Conservation (phyloP, 2,888 invertebrate genomes). For the Monoplex corrugatus region DNA sequence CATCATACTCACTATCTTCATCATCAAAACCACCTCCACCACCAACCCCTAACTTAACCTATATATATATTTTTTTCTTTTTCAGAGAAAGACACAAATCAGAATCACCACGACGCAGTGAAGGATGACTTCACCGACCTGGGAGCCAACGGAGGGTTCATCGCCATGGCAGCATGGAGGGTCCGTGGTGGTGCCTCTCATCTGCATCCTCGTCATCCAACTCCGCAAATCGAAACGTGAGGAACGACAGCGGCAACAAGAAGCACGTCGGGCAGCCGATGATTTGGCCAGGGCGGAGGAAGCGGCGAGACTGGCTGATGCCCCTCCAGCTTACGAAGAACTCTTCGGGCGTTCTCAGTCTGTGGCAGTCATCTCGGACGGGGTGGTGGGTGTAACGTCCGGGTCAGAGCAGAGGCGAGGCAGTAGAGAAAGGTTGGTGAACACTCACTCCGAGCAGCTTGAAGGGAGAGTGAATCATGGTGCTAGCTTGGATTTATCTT, state of each 20-base stretch:
- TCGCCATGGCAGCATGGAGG: conserved; percentile 60
- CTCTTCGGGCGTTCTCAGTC: conserved; percentile 51
- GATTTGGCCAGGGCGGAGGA: background rate
- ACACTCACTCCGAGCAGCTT: background rate
- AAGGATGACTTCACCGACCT: conserved; percentile 21
- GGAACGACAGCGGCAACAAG: conserved; percentile 48
- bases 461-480: conserved; percentile 32
- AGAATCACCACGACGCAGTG: background rate
- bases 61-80: too few relatives aligned
- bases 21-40: too few relatives aligned
- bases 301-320: conserved; percentile 25
- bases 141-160: conserved; percentile 58
- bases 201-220: conserved; percentile 58
- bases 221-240: conserved; percentile 54
- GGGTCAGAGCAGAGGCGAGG: background rate
- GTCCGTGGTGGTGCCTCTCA: conserved; percentile 56
- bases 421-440: background rate
- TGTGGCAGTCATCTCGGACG: conserved; percentile 17
- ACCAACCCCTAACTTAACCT: too few relatives aligned
- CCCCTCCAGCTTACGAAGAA: conserved; percentile 59
- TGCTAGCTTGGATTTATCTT: background rate
- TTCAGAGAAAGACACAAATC: too few relatives aligned
- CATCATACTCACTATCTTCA: too few relatives aligned
- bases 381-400: background rate
- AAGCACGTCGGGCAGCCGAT: background rate